Conservation (phyloP, 1,140 invertebrate species). For the Pristionchus pacificus region DNA sequence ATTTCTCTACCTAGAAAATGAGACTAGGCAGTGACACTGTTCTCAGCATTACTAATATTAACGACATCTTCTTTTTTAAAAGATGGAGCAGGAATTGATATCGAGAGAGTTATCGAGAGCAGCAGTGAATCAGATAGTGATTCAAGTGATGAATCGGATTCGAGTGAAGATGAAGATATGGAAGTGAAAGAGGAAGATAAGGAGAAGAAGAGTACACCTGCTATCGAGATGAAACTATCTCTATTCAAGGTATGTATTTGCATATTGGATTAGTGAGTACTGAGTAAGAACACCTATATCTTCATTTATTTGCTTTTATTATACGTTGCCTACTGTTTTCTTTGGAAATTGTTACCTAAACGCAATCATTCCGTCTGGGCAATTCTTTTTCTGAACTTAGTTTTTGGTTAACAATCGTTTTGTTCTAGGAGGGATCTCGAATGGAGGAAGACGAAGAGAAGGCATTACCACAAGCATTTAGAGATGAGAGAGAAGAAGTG, state of each 20-base stretch:
- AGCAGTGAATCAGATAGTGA: conserved; percentile 1
- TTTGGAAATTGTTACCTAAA: no score
- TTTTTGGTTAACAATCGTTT: no score
- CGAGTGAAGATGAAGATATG: neutral
- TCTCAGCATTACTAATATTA: no score
- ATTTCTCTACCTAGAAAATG: no score
- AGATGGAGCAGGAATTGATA: neutral
- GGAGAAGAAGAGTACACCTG: no score
- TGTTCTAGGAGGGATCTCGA: neutral
- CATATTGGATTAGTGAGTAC: neutral
- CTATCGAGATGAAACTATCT: neutral
- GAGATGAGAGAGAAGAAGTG: neutral
- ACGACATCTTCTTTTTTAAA: no score
- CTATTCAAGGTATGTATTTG: neutral
- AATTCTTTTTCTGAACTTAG: no score
- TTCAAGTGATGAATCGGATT: neutral
- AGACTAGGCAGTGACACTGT: no score
- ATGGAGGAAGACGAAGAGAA: neutral
- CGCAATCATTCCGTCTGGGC: no score
- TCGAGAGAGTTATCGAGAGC: neutral
- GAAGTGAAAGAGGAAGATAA: neutral
- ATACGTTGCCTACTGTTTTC: no score
- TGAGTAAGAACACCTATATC: no score
- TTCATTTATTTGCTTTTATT: no score
- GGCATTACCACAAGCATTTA: conserved; percentile 2